These are phyloP conservation scores for Lytechinus variegatus DNA, from an alignment of 35 echinoderm and acorn worm species.

Conservation along the genomic window DNA sequence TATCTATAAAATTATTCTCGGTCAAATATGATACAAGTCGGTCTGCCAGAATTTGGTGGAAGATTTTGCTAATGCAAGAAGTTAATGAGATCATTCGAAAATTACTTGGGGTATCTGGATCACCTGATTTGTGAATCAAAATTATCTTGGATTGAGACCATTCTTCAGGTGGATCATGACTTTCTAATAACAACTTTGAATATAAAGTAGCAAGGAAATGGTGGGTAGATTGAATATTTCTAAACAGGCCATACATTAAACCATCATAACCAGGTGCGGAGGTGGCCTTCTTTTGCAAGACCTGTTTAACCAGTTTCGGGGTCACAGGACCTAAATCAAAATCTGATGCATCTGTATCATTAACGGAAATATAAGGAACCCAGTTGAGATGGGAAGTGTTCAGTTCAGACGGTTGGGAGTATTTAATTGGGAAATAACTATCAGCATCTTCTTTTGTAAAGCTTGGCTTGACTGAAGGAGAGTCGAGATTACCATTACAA, in stretches of 20 bases:
- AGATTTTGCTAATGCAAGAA: not conserved
- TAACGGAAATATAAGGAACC: not conserved
- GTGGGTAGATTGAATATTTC: not conserved
- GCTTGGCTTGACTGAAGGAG: not conserved
- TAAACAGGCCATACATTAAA: not conserved
- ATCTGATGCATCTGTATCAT: not conserved
- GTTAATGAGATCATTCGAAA: constrained; percentile 2
- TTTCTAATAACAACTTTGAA: not conserved
- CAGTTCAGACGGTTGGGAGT: not conserved
- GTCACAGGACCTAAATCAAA: not conserved
- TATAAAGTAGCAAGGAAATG: not conserved
- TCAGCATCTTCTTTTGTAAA: not conserved
- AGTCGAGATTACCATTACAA: not conserved
- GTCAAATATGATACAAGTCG: not conserved
- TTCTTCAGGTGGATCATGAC: not conserved
- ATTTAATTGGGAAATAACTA: not conserved
- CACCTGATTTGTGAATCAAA: not conserved
- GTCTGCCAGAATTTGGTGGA: constrained; percentile 24
- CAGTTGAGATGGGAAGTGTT: not conserved
- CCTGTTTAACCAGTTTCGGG: not conserved
- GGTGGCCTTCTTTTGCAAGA: not conserved
- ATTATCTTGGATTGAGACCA: not conserved
- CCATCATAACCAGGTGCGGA: not conserved
- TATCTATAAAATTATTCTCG: not conserved
- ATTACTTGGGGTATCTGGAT: not conserved